Percentiles rank a stretch among this genome's conserved stretches.
Conservation (phyloP, 2,797 vertebrate genomes). For the Hyperoplus lanceolatus region DNA sequence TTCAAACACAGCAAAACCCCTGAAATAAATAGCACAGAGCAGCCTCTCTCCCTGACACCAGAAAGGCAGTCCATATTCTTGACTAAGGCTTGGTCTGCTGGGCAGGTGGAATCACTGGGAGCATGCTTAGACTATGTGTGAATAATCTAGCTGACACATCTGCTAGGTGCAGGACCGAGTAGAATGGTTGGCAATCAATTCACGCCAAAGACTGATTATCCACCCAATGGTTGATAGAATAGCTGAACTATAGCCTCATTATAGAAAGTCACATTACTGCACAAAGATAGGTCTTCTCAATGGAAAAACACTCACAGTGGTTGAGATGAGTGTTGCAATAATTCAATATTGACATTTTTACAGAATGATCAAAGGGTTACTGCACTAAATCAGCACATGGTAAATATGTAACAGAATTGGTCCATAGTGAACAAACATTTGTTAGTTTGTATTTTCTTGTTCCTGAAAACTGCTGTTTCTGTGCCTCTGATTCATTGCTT, state of each 20-base stretch:
- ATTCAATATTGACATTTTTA: not conserved
- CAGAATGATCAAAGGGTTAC: not conserved
- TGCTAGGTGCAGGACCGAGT: constrained; percentile 29
- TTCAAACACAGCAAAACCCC: constrained; percentile 38
- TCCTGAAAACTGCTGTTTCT: not conserved
- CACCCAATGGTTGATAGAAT: constrained; percentile 6
- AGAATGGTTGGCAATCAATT: not conserved
- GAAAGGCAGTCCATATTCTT: constrained; percentile 13
- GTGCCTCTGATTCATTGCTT: not conserved
- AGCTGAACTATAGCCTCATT: not conserved
- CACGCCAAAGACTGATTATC: not conserved
- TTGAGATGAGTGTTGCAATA: too few relatives aligned
- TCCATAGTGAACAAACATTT: not conserved
- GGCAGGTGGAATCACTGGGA: constrained; percentile 31
- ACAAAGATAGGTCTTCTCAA: not conserved
- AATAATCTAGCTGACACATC: constrained; percentile 70
- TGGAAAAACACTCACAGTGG: not conserved
- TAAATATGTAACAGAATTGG: not conserved
- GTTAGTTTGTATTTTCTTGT: not conserved
- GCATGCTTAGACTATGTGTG: constrained; percentile 41
- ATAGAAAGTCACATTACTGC: not conserved
- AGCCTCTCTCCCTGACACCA: constrained; percentile 37
- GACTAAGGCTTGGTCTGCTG: constrained; percentile 17
- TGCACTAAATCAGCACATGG: not conserved
- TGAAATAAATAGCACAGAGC: constrained; percentile 67